Base-by-base conservation (phyloP, 2,888 invertebrate species). In the Perithous albicinctus region DNA sequence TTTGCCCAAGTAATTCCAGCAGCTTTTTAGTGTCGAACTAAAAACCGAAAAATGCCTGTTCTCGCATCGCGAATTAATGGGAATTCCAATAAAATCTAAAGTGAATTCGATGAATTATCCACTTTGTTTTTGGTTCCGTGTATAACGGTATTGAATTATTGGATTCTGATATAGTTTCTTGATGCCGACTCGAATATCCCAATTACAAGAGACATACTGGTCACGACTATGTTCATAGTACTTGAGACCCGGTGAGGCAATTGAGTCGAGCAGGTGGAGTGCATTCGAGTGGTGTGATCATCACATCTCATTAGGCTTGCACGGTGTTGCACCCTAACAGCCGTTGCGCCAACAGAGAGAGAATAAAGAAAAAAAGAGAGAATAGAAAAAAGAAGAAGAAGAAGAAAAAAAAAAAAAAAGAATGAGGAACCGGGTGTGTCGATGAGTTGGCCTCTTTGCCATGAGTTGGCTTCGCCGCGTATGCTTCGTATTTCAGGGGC, bases 401-500 rank as follows among this genome's bases (percentile, higher is more conserved):
- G 35, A 66, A 61, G 7, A 64, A 48, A 35, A 72, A 67, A 63
- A 23, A 67, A n/a, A 48, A 54, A 66, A 69, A 54, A 12, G 43
- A 38, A 69, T 23, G 32, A 74, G 41, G 10, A 74, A 78, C 43
- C 67, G 73, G 35, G 51, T 69, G 63, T 70, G 63, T 56, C 56
- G 18, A 8, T 78, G 73, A 78, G 78, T 75, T 38, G 69, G 70
- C 61, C 64, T 78, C 48, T 79, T 73, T 56, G 63, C 20, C 75
- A 56, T 29, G 54, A 79, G 70, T 79, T 78, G 82, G 82, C 82
- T 82, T 77, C 76, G 63, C 59, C 66, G 35, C 29, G n/a, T 35
- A 41, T 43, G 73, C 67, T 29, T 78, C 73, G 67, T 74, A 78
- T 78, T 78, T 75, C 81, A 72, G 56, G 29, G 72, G 41, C 29